Evolutionary conservation across 2,113 vertebrate species (phyloP).

Genomic region (Terrapene triunguis): DNA sequence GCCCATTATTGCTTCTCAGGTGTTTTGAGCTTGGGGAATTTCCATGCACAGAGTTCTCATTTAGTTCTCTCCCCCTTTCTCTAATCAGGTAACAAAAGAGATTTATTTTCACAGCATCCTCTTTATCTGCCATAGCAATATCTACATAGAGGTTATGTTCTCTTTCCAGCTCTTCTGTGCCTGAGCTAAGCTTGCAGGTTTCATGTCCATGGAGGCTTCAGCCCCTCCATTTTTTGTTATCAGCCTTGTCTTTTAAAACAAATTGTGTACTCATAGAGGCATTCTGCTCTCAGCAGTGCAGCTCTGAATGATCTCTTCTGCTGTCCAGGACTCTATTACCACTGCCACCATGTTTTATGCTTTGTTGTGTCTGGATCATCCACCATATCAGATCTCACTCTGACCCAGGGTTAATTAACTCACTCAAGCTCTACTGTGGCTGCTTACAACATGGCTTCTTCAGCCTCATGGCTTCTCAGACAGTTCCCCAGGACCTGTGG

Average conservation of each 20-base stretch:
- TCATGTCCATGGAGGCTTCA: background rate
- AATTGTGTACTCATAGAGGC: background rate
- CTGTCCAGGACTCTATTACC: background rate
- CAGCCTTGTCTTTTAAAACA: background rate
- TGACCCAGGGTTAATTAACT: no score
- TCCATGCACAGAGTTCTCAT: background rate
- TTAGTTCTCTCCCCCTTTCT: background rate
- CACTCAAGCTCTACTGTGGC: no score
- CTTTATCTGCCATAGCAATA: background rate
- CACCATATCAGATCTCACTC: no score
- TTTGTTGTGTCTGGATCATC: no score
- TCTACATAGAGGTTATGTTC: background rate
- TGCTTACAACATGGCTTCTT: no score
- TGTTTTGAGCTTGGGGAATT: background rate
- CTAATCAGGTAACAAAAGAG: no score
- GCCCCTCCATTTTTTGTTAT: background rate
- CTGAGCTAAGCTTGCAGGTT: background rate
- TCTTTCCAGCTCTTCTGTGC: background rate
- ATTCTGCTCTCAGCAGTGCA: background rate
- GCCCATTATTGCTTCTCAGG: background rate
- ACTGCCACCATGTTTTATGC: background rate
- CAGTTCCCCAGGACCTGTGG: no score
- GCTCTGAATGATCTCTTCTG: background rate
- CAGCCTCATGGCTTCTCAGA: no score
- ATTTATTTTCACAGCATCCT: background rate